Evolutionary conservation across 1,140 invertebrate genomes (phyloP).

Genomic region (Leptopilina boulardi): DNA sequence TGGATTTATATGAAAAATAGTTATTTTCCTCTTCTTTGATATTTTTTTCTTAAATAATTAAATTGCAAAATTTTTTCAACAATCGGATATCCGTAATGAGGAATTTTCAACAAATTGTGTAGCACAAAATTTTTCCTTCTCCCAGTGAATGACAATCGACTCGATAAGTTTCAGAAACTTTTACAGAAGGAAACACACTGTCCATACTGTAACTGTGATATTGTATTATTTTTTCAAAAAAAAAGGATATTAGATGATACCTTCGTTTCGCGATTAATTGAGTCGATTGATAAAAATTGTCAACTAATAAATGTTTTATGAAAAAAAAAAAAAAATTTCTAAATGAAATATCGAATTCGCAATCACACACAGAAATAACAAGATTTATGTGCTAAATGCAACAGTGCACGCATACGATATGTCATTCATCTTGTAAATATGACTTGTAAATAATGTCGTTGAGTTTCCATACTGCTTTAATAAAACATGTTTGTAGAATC

Average conservation of each 20-base stretch:
- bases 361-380: conserved; percentile 23
- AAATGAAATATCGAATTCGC: not conserved
- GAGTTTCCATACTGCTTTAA: conserved; percentile 78
- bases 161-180: conserved; percentile 26
- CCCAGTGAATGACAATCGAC: conserved; percentile 3
- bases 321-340: conserved; percentile 29
- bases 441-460: conserved; percentile 75
- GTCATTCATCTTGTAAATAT: conserved; percentile 67
- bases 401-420: conserved; percentile 16
- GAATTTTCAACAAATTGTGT: too few species aligned
- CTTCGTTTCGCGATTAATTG: conserved; percentile 21
- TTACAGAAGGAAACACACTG: conserved; percentile 50
- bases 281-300: not conserved
- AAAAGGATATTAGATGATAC: conserved; percentile 5
- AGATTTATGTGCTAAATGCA: conserved; percentile 20
- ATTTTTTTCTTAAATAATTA: too few species aligned
- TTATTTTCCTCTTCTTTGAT: too few species aligned
- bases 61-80: too few species aligned
- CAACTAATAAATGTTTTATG: too few species aligned
- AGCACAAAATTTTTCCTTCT: too few species aligned
- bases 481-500: conserved; percentile 77
- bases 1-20: too few species aligned
- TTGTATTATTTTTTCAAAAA: conserved; percentile 68
- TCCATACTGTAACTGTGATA: conserved; percentile 75
- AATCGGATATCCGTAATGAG: too few species aligned